Evolutionary conservation across 2,888 invertebrate genomes (phyloP), one percentile per base, ranked within the genome.

Genomic region (Calameuta pallipes): DNA sequence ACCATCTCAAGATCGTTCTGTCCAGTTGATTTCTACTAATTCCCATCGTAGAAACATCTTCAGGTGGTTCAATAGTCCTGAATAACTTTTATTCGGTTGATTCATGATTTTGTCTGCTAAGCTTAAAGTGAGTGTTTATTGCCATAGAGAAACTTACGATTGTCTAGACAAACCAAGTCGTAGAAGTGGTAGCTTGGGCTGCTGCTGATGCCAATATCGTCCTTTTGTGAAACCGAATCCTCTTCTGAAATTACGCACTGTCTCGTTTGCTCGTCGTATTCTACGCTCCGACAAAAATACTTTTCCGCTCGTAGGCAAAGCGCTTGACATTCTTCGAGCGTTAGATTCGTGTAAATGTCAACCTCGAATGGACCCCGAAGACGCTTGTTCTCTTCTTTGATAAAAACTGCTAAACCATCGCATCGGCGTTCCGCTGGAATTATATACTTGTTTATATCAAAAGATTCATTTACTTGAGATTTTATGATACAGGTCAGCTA

Each of bases 201-300:
- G 85, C 95, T 96, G 90, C 96, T 96, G 68, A 96, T 95, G 75
- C 96, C 96, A 85, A 97, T 95, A 89, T 97, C 97, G 90, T 97
- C 97, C 89, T 97, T 96, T 90, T 97, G 97, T 0, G 97, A 97
- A 70, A 96, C 95, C 0, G 97, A 97, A 90, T 98, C 97, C 92
- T 98, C 98, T 91, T 97, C 97, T 0, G 97, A 97, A 71, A 98
- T 93, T n/a, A 97, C 96, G 87, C 98, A 98, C 86, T 96, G 95
- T 78, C 96, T 95, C 4, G 96, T 96, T 93, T 96, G 95, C 84
- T 97, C 97, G 87, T 98, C 97, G 88, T 96, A 97, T 89, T 97
- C 97, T 73, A 98, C 95, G 3, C 97, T 97, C 41, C 97, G 95
- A 89, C 97, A 97, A 87, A 97, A 97, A 90, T 96, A 97, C 94